phyloP scores from a whole-genome alignment of 2,888 invertebrate species.

The Zelleria hepariella region DNA sequence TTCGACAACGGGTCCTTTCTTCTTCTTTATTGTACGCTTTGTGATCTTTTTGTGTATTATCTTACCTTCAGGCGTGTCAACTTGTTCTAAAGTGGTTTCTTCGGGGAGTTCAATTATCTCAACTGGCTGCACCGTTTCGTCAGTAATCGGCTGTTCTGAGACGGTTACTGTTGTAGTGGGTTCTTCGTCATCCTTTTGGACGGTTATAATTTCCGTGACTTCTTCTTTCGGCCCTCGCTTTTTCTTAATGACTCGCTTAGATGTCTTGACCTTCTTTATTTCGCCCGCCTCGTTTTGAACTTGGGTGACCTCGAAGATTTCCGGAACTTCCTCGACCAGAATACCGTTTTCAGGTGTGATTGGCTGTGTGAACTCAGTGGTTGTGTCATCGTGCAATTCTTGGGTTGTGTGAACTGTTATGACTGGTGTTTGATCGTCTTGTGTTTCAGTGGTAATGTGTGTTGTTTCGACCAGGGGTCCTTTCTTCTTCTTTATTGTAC shows the following conservation, averaged over 20 bases:
- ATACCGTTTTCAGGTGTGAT: not conserved
- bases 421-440: slow-evolving; percentile 32
- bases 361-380: not conserved
- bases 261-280: slow-evolving; percentile 4
- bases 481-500: slow-evolving; percentile 29
- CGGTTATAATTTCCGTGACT: slow-evolving; percentile 41
- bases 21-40: slow-evolving; percentile 26
- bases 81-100: slow-evolving; percentile 8
- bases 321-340: not conserved
- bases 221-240: slow-evolving; percentile 29
- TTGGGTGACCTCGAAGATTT: not conserved
- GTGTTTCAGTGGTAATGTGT: slow-evolving; percentile 23
- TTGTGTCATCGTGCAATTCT: not conserved
- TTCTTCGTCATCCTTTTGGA: slow-evolving; percentile 23
- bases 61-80: not conserved
- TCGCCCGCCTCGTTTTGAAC: not conserved
- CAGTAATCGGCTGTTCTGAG: not conserved
- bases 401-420: slow-evolving; percentile 14
- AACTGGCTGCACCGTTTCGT: not conserved
- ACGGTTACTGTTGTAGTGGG: not conserved
- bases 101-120: slow-evolving; percentile 17
- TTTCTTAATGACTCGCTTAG: slow-evolving; percentile 22
- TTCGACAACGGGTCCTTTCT: slow-evolving; percentile 23
- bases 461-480: slow-evolving; percentile 22
- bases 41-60: slow-evolving; percentile 7